These are phyloP conservation scores for Ellobius talpinus DNA, from an alignment of 2,113 vertebrate species.

Conservation along the genomic window DNA sequence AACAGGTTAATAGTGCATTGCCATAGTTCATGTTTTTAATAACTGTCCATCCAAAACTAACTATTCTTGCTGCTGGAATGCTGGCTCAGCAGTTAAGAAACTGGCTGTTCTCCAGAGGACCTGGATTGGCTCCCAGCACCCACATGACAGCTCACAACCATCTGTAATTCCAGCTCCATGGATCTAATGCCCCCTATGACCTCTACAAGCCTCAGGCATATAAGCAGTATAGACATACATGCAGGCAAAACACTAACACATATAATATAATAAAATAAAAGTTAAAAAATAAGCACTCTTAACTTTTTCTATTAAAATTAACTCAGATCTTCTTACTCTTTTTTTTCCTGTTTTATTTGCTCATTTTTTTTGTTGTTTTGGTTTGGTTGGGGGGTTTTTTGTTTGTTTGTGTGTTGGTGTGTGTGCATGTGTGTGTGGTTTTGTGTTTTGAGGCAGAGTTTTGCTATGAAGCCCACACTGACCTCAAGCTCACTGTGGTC, in stretches of 20 bases:
- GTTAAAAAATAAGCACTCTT: neutral
- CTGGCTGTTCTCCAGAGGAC: neutral
- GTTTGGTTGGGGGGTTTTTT: neutral
- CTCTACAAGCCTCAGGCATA: neutral
- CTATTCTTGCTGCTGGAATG: neutral
- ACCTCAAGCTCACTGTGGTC: neutral
- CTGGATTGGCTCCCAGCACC: neutral
- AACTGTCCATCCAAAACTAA: neutral
- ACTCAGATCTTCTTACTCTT: neutral
- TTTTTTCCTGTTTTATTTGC: neutral
- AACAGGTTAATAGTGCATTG: neutral
- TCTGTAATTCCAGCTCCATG: neutral
- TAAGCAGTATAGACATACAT: neutral
- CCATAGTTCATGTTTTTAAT: neutral
- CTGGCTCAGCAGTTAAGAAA: neutral
- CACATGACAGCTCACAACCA: neutral
- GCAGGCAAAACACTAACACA: neutral
- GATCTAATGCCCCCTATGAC: neutral
- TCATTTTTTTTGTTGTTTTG: neutral
- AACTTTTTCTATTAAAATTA: neutral
- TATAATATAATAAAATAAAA: neutral
- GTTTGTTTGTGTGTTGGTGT: neutral
- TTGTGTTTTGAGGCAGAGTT: neutral
- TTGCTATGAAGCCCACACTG: neutral
- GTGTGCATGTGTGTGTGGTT: neutral